A percentile compares a stretch with the other conserved stretches of the same genome.
Evolutionary conservation across 2,797 vertebrate species (phyloP).

Genomic region (Coregonus ussuriensis): DNA sequence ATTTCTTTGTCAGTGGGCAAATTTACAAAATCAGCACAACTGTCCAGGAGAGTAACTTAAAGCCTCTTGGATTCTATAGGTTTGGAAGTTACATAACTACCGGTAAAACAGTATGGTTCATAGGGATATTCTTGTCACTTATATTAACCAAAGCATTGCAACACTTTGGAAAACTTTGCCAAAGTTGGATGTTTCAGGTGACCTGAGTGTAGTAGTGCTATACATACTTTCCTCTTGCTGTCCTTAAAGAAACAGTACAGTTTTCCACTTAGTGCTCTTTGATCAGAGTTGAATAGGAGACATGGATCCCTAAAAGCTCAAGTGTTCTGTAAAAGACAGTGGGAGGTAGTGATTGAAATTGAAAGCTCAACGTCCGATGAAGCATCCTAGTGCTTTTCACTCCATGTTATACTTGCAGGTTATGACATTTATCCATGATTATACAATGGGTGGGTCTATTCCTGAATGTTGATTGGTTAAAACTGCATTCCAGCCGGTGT

Average conservation of each 20-base stretch:
- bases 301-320: not conserved
- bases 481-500: too few relatives aligned
- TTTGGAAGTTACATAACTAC: not conserved
- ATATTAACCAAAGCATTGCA: not conserved
- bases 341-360: not conserved
- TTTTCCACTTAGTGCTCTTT: not conserved
- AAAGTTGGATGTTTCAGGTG: not conserved
- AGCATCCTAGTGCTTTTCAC: not conserved
- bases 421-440: not conserved
- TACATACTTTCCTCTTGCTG: not conserved
- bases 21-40: not conserved
- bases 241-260: not conserved
- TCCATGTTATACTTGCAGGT: not conserved
- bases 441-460: too few relatives aligned
- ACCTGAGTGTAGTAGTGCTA: not conserved
- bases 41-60: too few relatives aligned
- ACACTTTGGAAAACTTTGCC: not conserved
- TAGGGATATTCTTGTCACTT: not conserved
- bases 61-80: too few relatives aligned
- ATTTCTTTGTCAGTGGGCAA: too few relatives aligned
- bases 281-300: not conserved
- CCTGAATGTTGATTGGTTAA: too few relatives aligned
- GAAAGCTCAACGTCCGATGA: not conserved
- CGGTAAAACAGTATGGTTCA: not conserved
- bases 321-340: slow-evolving; percentile 4